Evolutionary conservation across 2,888 invertebrate species (phyloP), one percentile per base, ranked within the genome.

Genomic region (Silvanus unidentatus): DNA sequence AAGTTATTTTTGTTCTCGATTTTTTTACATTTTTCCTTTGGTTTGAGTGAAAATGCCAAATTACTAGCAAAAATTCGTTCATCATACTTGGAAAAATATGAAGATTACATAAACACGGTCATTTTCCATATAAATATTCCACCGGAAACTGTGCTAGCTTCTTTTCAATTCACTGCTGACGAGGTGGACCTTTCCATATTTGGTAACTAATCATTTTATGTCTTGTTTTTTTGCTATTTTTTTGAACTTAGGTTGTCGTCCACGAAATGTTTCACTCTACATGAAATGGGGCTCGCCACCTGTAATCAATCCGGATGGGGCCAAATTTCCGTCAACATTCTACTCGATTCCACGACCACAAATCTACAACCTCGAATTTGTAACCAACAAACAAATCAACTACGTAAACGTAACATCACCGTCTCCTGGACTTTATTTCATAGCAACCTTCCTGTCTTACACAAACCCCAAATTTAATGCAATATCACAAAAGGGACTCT

Each of bases 241-340:
- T 29, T 10, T 42, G n/a, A 11, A 62, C 55, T 43, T 53, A 68
- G 68, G 59, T 37, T 72, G 72, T 52, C 50, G 54, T 34, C 49
- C 60, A 8, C 59, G 67, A 55, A 78, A 83, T 59, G 81, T 88
- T 40, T 74, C 82, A 53, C 73, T 84, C 57, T 80, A 85, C 63
- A 69, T 93, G 43, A 91, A 91, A 66, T 81, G 85, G 55, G 88
- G 87, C 11, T 84, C 90, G 38, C 84, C 86, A 60, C 92, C 93
- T 14, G 83, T 91, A 2, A 81, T 92, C 47, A 84, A 82, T 63
- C 88, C 90, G 1, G 88, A 90, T 63, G 86, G 86, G 49, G 84
- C 88, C 36, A 77, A 80, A 38, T 87, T 88, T 62, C 87, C 88
- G 8, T 47, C 58, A 42, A 54, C 56, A 39, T 69, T 71, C 49